These are phyloP conservation scores for Aulostomus chinensis DNA, from an alignment of 2,797 vertebrate species.

Conservation along the genomic window DNA sequence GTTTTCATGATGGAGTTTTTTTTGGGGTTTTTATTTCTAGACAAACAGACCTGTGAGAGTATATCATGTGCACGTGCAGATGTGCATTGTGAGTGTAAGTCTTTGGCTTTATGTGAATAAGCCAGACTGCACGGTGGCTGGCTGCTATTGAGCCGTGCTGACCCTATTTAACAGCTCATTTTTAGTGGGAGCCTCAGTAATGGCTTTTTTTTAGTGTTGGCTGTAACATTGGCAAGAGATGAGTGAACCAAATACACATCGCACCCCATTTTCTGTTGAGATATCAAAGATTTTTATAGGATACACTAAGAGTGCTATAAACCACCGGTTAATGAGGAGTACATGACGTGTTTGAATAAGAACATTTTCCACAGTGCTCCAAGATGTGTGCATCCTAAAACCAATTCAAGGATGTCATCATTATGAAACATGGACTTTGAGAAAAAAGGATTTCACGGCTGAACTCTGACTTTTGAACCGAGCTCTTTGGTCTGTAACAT, in stretches of 20 bases:
- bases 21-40: too few relatives aligned
- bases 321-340: constrained; percentile 40
- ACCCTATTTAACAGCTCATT: constrained; percentile 55
- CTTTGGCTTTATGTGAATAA: constrained; percentile 15
- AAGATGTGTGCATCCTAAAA: constrained; percentile 8
- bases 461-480: constrained; percentile 51
- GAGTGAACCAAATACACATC: constrained; percentile 34
- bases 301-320: constrained; percentile 31
- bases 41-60: too few relatives aligned
- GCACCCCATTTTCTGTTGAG: constrained; percentile 17
- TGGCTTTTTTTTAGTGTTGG: constrained; percentile 53
- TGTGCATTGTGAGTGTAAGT: constrained; percentile 2
- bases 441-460: constrained; percentile 4
- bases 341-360: constrained; percentile 22
- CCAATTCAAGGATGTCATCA: constrained; percentile 2
- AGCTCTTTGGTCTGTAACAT: constrained; percentile 39
- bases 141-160: constrained; percentile 39
- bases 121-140: constrained; percentile 12
- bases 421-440: constrained; percentile 10
- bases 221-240: constrained; percentile 38
- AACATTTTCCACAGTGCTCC: constrained; percentile 8
- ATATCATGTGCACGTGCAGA: too few relatives aligned
- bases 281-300: constrained; percentile 45
- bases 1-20: neutral
- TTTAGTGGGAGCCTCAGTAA: constrained; percentile 44